Evolutionary conservation across 1,140 invertebrate species (phyloP), one percentile per base, ranked within the genome.

Genomic region (Daktulosphaira vitifoliae): DNA sequence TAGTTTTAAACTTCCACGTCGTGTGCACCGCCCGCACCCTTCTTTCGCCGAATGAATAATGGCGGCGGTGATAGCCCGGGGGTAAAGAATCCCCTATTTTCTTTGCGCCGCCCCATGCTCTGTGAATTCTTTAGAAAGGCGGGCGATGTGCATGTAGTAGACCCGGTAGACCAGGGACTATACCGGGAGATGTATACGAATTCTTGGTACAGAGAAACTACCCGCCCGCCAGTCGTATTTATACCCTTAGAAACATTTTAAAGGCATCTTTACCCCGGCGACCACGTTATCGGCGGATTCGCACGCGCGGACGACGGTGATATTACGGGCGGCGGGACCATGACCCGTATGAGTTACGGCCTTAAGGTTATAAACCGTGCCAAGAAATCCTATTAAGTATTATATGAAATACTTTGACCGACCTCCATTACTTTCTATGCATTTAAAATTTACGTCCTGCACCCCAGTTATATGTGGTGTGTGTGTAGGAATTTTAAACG

Each of bases 381-480:
- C 54, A 59, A 59, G 54, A 59, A 59, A 59, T 59, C 54, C 54
- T 59, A 59, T 59, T 59, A 59, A 59, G 54, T 59, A 59, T 59
- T 44, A 59, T 59, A 59, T 29, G 54, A 59, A 59, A 59, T 59
- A 59, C 54, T 59, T 59, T 23, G 54, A 59, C 54, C 39, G 15
- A 33, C 29, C 29, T 33, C 29, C 29, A 33, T 11, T 6, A 33
- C 29, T 33, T 33, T 5, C 29, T 33, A 33, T 33, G 11, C 29
- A 33, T 11, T 33, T 11, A 33, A 11, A 33, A 11, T 33, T 6
- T 11, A 11, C 29, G 29, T 6, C 5, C 5, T 33, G 29, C 11
- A 33, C 11, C n/a, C n/a, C n/a, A n/a, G n/a, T 11, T 33, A 33
- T 33, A 11, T 33, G 29, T 33, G 29, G 29, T 33, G 29, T 33